Conservation (phyloP, 2,113 vertebrate genomes). For the Dryoscopus gambensis region DNA sequence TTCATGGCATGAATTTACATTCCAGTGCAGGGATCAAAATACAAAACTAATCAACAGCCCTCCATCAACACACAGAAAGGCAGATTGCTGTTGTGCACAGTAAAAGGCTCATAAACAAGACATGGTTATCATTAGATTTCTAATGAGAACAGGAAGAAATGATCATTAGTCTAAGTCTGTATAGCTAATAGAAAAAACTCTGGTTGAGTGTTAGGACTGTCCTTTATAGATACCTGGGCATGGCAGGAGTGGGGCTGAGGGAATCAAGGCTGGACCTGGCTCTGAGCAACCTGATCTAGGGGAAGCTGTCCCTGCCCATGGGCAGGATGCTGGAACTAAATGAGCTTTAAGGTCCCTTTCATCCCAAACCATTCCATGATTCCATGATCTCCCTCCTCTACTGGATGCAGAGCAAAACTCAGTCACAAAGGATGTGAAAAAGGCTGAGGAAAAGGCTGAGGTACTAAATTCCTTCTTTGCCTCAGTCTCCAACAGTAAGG, state of each 20-base stretch:
- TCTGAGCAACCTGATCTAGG: neutral
- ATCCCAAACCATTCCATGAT: neutral
- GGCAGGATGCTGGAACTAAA: rapidly evolving
- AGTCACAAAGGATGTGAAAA: neutral
- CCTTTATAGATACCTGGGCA: neutral
- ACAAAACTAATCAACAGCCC: neutral
- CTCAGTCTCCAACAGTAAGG: neutral
- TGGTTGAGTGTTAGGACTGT: neutral
- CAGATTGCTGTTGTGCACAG: neutral
- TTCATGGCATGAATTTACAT: neutral
- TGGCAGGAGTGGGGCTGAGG: neutral
- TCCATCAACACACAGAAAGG: neutral
- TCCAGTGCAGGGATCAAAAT: neutral
- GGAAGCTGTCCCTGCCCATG: neutral
- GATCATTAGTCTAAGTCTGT: neutral
- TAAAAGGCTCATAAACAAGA: neutral
- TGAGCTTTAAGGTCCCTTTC: neutral
- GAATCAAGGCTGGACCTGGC: neutral
- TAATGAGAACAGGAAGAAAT: neutral
- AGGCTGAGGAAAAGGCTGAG: neutral
- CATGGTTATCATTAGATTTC: neutral
- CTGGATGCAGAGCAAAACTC: rapidly evolving
- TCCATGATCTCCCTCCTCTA: neutral
- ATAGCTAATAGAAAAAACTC: neutral
- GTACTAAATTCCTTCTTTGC: neutral